Conservation (phyloP, 2,797 vertebrate genomes). For the Sebastes baramenuke region DNA sequence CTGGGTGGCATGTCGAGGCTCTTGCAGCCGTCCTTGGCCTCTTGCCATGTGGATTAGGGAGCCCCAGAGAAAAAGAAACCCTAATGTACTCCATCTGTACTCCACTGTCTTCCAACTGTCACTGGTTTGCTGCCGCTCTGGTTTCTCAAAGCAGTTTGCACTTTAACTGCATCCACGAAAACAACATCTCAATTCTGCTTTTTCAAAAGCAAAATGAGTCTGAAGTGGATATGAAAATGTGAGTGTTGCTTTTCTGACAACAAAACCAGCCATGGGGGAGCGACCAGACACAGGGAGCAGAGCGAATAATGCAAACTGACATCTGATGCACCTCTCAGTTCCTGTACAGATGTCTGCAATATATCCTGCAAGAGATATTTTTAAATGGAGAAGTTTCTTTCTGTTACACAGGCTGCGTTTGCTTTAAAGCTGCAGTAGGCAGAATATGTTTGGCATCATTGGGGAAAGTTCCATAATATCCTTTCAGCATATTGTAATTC, state of each 20-base stretch:
- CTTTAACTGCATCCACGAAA: not conserved
- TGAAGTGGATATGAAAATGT: constrained; percentile 4
- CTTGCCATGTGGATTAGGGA: constrained; percentile 50
- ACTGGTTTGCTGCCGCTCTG: constrained; percentile 22
- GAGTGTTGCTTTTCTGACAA: constrained; percentile 29
- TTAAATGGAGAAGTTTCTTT: not conserved
- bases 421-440: not conserved
- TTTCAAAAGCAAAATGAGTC: not conserved
- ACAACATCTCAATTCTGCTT: not conserved
- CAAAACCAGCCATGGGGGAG: constrained; percentile 6
- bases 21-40: constrained; percentile 39
- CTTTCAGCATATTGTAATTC: no score
- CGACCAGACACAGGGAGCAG: constrained; percentile 13
- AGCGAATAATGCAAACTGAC: constrained; percentile 23
- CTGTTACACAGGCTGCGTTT: not conserved
- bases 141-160: not conserved
- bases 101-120: constrained; percentile 22
- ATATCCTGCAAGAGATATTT: constrained; percentile 5
- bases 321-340: constrained; percentile 24
- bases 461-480: no score
- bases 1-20: constrained; percentile 42
- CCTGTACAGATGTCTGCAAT: constrained; percentile 1
- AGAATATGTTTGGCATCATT: no score
- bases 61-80: constrained; percentile 28
- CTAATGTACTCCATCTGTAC: constrained; percentile 46